Evolutionary conservation across 2,797 vertebrate species (phyloP).

Genomic region (Malurus leucopterus): DNA sequence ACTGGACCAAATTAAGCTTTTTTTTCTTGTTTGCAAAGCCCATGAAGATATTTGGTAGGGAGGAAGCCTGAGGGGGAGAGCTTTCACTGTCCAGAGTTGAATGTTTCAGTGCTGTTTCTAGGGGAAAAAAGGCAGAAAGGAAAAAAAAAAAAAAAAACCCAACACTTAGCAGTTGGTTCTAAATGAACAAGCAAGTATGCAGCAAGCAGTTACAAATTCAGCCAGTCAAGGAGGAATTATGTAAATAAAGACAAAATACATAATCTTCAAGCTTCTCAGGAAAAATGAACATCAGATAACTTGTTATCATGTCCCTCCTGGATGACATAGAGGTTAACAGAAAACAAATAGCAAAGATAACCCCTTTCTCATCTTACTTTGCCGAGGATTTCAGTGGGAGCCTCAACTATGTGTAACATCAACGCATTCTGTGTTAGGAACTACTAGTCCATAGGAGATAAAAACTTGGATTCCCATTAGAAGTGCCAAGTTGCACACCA

Average conservation of each 20-base stretch:
- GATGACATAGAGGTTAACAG: neutral
- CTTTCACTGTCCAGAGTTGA: neutral
- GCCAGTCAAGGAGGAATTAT: neutral
- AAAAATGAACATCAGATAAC: neutral
- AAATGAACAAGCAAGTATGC: neutral
- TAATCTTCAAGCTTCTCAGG: neutral
- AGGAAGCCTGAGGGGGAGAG: neutral
- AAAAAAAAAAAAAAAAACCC: rapidly evolving
- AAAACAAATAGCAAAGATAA: neutral
- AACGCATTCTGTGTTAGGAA: neutral
- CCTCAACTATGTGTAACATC: neutral
- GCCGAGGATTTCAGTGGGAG: neutral
- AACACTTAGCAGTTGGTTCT: neutral
- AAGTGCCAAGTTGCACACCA: neutral
- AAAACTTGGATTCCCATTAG: neutral
- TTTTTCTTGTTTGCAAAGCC: neutral
- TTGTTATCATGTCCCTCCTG: neutral
- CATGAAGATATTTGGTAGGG: neutral
- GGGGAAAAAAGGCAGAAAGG: rapidly evolving
- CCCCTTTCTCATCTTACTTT: neutral
- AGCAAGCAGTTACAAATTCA: neutral
- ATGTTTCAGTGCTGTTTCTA: neutral
- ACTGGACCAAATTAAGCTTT: neutral
- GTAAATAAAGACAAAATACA: neutral
- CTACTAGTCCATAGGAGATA: rapidly evolving